phyloP scores from a whole-genome alignment of 2,797 vertebrate species.

The Mus minutoides region DNA sequence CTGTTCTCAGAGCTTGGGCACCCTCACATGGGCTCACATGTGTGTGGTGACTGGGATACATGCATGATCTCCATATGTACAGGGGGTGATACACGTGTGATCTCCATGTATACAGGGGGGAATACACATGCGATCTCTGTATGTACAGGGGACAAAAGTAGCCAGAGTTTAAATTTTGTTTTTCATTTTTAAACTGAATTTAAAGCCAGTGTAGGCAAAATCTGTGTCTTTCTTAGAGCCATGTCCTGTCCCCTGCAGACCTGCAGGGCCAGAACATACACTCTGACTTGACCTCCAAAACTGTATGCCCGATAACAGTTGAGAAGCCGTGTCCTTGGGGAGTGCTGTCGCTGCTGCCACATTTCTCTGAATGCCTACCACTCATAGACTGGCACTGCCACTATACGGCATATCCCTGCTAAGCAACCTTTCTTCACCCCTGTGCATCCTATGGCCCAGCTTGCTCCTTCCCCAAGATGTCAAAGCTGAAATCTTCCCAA shows the following conservation, averaged over 20 bases:
- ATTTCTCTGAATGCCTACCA: not conserved
- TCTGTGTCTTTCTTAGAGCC: not conserved
- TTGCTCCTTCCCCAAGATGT: not conserved
- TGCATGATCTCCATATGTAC: not conserved
- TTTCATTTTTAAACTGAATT: not conserved
- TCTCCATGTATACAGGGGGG: not conserved
- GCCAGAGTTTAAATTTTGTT: not conserved
- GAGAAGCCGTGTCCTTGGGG: not conserved
- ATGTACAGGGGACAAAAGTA: not conserved
- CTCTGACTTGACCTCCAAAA: not conserved
- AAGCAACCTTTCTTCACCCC: not conserved
- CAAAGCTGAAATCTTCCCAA: not conserved
- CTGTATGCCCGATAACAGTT: fast-evolving
- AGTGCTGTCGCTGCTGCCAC: not conserved
- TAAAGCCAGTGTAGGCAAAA: not conserved
- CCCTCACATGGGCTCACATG: fast-evolving
- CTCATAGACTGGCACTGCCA: not conserved
- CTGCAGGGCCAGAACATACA: too few species aligned
- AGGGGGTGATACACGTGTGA: not conserved
- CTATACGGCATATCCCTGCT: too few species aligned
- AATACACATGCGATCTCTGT: fast-evolving
- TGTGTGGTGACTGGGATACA: not conserved
- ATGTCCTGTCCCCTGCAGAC: not conserved
- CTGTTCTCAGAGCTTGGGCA: fast-evolving
- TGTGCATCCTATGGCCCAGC: too few species aligned